Evolutionary conservation across 2,113 vertebrate species (phyloP).

Genomic region (Anseranas semipalmata): DNA sequence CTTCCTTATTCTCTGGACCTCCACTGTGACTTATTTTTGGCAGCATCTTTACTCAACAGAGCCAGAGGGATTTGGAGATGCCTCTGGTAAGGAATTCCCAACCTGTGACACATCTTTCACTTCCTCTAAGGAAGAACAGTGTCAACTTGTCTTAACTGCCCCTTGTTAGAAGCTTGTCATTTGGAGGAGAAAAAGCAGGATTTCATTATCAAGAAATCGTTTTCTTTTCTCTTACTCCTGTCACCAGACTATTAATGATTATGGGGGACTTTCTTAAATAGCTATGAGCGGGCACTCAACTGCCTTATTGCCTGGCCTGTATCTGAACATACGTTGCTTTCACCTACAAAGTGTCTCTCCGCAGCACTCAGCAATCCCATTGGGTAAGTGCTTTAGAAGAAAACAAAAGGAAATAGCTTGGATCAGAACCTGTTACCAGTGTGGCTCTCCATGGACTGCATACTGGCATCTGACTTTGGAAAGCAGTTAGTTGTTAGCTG

Average conservation of each 20-base stretch:
- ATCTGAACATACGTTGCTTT: not conserved
- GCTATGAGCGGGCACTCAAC: not conserved
- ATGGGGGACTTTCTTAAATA: not conserved
- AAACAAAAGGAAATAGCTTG: not conserved
- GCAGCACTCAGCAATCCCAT: not conserved
- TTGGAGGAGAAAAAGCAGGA: not conserved
- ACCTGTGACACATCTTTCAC: not conserved
- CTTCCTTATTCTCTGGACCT: not conserved
- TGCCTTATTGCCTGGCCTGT: not conserved
- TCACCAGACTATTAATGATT: not conserved
- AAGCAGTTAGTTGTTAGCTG: not conserved
- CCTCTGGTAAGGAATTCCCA: not conserved
- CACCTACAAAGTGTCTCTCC: not conserved
- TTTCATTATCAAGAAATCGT: not conserved
- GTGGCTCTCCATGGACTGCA: not conserved
- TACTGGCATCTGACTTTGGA: not conserved
- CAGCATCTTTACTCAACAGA: not conserved
- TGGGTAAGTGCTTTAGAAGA: not conserved
- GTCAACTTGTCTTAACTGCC: not conserved
- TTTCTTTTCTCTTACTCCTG: not conserved
- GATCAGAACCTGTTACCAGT: not conserved
- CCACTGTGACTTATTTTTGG: not conserved
- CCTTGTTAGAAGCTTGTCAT: not conserved
- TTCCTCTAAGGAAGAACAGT: not conserved
- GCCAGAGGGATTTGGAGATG: not conserved